phyloP scores from a whole-genome alignment of 2,113 vertebrate genomes.

The Python bivittatus region DNA sequence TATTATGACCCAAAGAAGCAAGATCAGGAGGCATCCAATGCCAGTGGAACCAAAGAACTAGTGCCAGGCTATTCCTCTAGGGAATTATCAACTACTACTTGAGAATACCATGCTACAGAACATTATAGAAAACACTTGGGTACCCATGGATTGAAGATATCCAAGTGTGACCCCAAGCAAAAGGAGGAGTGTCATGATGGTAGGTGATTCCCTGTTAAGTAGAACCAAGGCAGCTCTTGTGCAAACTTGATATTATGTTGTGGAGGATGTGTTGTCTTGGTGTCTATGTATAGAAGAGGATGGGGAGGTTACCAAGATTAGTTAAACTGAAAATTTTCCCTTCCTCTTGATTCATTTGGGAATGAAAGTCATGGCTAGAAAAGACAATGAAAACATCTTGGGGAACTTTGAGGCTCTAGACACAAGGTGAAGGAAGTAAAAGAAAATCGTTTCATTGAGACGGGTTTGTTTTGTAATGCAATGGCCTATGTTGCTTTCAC shows the following conservation, averaged over 20 bases:
- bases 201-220: neutral
- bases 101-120: neutral
- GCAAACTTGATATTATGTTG: neutral
- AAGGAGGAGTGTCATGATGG: neutral
- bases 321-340: neutral
- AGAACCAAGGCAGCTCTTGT: neutral
- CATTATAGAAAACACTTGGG: neutral
- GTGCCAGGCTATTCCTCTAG: too few species aligned
- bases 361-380: too few species aligned
- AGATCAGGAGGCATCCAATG: neutral
- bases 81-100: too few species aligned
- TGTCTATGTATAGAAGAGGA: neutral
- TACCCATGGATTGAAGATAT: neutral
- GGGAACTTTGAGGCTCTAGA: neutral
- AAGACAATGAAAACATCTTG: neutral
- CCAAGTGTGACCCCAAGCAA: neutral
- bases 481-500: neutral
- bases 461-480: neutral
- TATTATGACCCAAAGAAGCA: neutral
- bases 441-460: neutral
- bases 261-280: neutral
- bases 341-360: neutral
- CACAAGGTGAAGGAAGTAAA: neutral
- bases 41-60: neutral
- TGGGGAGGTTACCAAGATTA: neutral